phyloP scores from a whole-genome alignment of 2,797 vertebrate species.

The Lepilemur septentrionalis region DNA sequence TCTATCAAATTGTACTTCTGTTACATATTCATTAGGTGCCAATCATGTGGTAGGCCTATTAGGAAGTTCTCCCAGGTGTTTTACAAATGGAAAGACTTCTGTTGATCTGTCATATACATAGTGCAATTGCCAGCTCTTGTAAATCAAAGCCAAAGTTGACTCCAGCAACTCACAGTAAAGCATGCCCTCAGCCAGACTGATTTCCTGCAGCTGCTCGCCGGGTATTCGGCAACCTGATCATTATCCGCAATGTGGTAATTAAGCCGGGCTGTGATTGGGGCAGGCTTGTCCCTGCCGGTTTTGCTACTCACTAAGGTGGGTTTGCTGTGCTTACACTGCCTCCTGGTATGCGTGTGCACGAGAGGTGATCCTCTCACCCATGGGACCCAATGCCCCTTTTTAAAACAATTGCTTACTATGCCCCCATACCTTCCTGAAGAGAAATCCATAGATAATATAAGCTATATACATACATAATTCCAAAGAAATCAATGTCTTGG shows the following conservation, averaged over 20 bases:
- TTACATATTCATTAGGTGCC: constrained; percentile 63
- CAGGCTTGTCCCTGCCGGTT: neutral
- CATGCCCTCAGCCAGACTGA: constrained; percentile 74
- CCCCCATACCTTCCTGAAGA: neutral
- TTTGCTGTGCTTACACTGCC: neutral
- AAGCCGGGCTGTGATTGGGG: constrained; percentile 47
- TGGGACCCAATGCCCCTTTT: neutral
- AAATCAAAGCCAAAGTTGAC: constrained; percentile 83
- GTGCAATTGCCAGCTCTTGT: constrained; percentile 77
- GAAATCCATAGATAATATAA: neutral
- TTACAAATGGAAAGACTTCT: constrained; percentile 80
- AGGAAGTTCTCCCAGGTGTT: constrained; percentile 82
- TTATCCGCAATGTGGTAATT: constrained; percentile 70
- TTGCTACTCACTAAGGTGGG: neutral
- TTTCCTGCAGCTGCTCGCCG: constrained; percentile 81
- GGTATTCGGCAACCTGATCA: constrained; percentile 62
- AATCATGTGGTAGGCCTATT: constrained; percentile 53
- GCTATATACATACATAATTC: neutral
- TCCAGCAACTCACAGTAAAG: constrained; percentile 76
- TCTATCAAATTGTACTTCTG: constrained; percentile 62
- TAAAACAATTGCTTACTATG: neutral
- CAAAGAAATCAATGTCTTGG: neutral
- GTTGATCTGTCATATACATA: constrained; percentile 72
- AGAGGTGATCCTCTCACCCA: neutral
- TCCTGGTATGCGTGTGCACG: neutral